Base-by-base conservation (phyloP, 2,113 vertebrate genomes). In the Hippocampus zosterae region DNA sequence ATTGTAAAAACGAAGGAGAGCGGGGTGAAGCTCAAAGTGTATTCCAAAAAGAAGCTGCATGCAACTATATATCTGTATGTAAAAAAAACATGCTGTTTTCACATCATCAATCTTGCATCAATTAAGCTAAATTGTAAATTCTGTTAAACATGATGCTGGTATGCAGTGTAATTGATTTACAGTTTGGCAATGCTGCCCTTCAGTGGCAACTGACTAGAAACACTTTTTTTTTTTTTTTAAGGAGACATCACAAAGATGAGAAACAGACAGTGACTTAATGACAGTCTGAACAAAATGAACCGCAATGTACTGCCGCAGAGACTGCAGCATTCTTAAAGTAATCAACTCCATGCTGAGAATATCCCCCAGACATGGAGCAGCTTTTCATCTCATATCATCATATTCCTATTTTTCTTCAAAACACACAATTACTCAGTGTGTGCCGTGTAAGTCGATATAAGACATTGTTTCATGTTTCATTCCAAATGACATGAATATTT, bases 151-250 rank as follows among this genome's bases (percentile, higher is more conserved):
- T 50, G 55, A 79, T 18, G 68, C 50, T 76, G 70, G 55, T 70
- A 75, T 73, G 69, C 66, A 60, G 48, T 37, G 19, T 71, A 83
- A 81, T 84, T 89, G 85, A 88, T 88, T 88, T 86, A 88, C 76
- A 83, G 87, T 81, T 89, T 90, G 89, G 82, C 88, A 87, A 90
- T 90, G 77, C 89, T 90, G 89, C 87, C 89, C 87, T 90, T 88
- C 88, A 88, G 89, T 90, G 89, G 89, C 79, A 89, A 81, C 63
- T 67, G 75, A 73, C 70, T 70, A 81, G 87, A 88, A 89, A 81
- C 74, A 82, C 89, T 84, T 85, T 78, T 79, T 70, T 15, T 48
- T 70, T 15, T 48, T 48, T 44, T 44, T 44, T 15, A 55, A 42
- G n/a, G 70, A 56, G 67, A 70, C 42, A 65, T 67, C 57, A 63